Conservation (phyloP, 2,888 invertebrate genomes). For the Vanessa cardui region DNA sequence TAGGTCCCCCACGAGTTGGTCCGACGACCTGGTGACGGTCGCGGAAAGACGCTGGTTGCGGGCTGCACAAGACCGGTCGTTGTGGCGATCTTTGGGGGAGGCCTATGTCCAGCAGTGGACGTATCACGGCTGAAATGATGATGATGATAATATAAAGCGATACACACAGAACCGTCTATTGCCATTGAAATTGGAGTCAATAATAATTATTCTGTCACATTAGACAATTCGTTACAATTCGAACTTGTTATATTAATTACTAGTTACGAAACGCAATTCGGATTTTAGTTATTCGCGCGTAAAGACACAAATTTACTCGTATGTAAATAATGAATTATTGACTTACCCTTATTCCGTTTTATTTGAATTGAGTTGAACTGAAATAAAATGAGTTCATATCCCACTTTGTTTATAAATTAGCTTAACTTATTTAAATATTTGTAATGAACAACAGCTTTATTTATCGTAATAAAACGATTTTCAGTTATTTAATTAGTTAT, state of each 20-base stretch:
- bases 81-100: too few relatives aligned
- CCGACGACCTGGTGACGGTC: too few relatives aligned
- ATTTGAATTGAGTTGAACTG: neutral
- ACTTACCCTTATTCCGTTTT: neutral
- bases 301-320: neutral
- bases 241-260: neutral
- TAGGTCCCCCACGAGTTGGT: too few relatives aligned
- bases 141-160: too few relatives aligned
- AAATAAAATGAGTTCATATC: neutral
- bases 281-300: neutral
- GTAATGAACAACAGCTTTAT: too few relatives aligned
- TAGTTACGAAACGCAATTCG: neutral
- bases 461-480: too few relatives aligned
- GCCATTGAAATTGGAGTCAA: neutral
- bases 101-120: too few relatives aligned
- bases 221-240: neutral
- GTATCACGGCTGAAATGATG: too few relatives aligned
- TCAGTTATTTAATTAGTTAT: too few relatives aligned
- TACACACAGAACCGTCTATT: too few relatives aligned
- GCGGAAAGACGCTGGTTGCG: too few relatives aligned
- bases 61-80: too few relatives aligned
- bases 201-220: neutral
- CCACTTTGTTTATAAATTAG: neutral
- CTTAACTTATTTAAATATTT: neutral
- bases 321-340: neutral